phyloP scores from a whole-genome alignment of 37 sponge, comb jelly and placozoan genomes.

The Agelas oroides region DNA sequence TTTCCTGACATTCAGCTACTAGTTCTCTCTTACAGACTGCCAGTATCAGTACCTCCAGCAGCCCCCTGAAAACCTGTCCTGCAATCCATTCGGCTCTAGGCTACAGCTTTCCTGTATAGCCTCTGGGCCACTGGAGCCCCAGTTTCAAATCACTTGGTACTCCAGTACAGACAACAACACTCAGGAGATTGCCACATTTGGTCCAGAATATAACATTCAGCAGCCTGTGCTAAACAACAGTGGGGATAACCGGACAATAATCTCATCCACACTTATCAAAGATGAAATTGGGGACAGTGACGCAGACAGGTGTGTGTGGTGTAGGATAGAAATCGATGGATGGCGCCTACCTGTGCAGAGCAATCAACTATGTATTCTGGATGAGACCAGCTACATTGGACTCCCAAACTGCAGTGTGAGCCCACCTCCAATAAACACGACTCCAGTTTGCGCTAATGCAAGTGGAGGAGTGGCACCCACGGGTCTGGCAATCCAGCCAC shows the following conservation, averaged over 20 bases:
- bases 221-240: not conserved
- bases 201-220: not conserved
- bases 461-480: too few relatives aligned
- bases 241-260: not conserved
- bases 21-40: not conserved
- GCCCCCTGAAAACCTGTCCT: not conserved
- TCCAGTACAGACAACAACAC: not conserved
- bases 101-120: conserved; percentile 27
- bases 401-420: not conserved
- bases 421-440: not conserved
- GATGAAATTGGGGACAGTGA: not conserved
- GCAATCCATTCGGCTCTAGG: conserved; percentile 32
- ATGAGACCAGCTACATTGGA: not conserved
- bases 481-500: too few relatives aligned
- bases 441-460: not conserved
- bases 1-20: too few relatives aligned
- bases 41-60: conserved; percentile 19
- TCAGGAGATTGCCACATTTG: not conserved
- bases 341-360: not conserved
- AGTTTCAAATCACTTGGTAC: conserved; percentile 15
- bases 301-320: conserved; percentile 4
- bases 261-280: conserved; percentile 18
- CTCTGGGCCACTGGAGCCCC: conserved; percentile 11
- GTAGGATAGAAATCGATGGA: not conserved
- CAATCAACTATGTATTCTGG: not conserved